phyloP scores from a whole-genome alignment of 2,113 vertebrate species.

The Forbesichthys papilliferus region DNA sequence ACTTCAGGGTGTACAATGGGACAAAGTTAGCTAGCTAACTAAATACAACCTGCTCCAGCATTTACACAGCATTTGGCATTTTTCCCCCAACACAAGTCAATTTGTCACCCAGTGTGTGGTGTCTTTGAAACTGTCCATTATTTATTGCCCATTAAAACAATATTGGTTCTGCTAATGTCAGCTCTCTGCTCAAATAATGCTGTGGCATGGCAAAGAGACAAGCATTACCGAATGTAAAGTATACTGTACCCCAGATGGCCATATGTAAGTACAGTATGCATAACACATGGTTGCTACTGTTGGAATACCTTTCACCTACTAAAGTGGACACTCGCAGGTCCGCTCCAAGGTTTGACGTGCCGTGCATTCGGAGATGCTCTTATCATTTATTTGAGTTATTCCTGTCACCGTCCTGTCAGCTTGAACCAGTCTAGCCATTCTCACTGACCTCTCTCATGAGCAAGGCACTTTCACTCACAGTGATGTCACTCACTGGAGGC shows the following conservation, averaged over 20 bases:
- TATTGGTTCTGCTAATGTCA: conserved; percentile 58
- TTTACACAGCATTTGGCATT: conserved; percentile 36
- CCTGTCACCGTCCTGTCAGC: no score
- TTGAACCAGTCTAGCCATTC: no score
- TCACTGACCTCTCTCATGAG: not conserved
- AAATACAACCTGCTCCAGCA: not conserved
- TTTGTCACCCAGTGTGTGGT: conserved; percentile 48
- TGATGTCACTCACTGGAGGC: not conserved
- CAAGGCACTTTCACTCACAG: not conserved
- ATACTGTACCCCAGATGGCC: no score
- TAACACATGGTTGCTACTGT: no score
- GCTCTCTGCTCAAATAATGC: conserved; percentile 52
- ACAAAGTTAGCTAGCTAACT: not conserved
- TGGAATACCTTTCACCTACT: no score
- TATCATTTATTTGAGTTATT: no score
- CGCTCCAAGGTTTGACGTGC: no score
- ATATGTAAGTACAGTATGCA: no score
- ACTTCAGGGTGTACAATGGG: conserved; percentile 7
- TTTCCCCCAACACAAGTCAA: conserved; percentile 30
- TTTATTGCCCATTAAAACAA: conserved; percentile 62
- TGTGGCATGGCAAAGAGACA: conserved; percentile 53
- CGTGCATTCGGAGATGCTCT: no score
- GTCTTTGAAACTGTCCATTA: conserved; percentile 49
- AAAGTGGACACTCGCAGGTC: no score
- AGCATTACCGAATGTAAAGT: conserved; percentile 42